Evolutionary conservation across 2,888 invertebrate species (phyloP).

Genomic region (Netelia virgata): DNA sequence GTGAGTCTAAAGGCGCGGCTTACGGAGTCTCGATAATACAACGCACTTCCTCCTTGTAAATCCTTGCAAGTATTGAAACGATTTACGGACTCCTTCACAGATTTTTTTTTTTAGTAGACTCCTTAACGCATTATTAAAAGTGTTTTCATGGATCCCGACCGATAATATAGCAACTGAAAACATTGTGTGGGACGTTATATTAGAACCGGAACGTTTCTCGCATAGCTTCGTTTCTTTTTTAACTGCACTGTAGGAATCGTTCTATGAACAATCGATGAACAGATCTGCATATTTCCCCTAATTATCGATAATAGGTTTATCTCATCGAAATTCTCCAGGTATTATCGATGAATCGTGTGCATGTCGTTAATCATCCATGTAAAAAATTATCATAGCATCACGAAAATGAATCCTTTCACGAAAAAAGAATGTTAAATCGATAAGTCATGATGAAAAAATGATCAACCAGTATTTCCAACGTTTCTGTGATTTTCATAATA

Average conservation of each 20-base stretch:
- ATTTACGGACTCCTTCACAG: neutral
- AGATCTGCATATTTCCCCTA: no score
- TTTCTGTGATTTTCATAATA: neutral
- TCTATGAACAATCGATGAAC: no score
- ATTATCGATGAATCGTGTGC: neutral
- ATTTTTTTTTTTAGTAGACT: neutral
- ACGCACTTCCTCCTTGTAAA: neutral
- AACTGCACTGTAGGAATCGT: no score
- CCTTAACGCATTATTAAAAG: no score
- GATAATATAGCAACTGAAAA: no score
- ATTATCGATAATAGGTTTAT: neutral
- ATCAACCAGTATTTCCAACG: neutral
- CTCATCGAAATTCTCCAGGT: slow-evolving; percentile 6
- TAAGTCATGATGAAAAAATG: slow-evolving; percentile 31
- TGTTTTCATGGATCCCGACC: no score
- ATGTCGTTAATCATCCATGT: slow-evolving; percentile 10
- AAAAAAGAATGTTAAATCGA: slow-evolving; percentile 29
- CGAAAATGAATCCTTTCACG: neutral
- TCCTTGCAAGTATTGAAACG: neutral
- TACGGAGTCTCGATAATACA: neutral
- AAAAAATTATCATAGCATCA: neutral
- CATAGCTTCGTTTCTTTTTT: no score
- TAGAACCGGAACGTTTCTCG: no score
- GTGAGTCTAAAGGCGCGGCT: slow-evolving; percentile 20
- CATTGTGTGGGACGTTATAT: no score